Conservation (phyloP, 2,797 vertebrate genomes). For the Bucorvus abyssinicus region DNA sequence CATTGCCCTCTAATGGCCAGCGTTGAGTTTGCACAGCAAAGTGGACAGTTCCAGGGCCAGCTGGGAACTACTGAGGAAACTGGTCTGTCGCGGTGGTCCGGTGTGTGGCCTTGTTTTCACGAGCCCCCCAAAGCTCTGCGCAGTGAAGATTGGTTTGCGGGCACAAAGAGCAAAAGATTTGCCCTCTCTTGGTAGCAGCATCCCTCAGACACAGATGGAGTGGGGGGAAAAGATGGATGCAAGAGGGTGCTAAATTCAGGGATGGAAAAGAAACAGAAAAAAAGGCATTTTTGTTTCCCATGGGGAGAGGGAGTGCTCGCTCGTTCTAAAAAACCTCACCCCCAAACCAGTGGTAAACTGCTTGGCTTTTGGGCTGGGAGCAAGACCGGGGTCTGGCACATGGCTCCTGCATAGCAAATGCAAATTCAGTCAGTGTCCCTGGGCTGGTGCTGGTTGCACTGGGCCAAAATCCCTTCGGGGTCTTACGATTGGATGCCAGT, state of each 20-base stretch:
- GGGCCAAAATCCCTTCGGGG: neutral
- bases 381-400: rapidly evolving
- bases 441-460: neutral
- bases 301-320: neutral
- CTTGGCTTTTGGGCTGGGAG: neutral
- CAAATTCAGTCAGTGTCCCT: too few relatives aligned
- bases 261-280: neutral
- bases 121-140: neutral
- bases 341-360: neutral
- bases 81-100: rapidly evolving
- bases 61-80: rapidly evolving
- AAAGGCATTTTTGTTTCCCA: rapidly evolving
- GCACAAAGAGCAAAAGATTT: neutral
- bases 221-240: too few relatives aligned
- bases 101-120: neutral
- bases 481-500: rapidly evolving
- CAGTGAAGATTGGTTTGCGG: too few relatives aligned
- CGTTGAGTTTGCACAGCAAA: neutral
- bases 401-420: neutral
- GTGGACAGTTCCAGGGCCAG: rapidly evolving
- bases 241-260: neutral
- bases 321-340: neutral
- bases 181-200: neutral
- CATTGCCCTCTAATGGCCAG: conserved; percentile 18
- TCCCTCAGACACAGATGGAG: neutral